Percentiles rank a stretch among this genome's conserved stretches.
phyloP scores from a whole-genome alignment of 2,797 vertebrate species.

The Chrysocyon brachyurus region DNA sequence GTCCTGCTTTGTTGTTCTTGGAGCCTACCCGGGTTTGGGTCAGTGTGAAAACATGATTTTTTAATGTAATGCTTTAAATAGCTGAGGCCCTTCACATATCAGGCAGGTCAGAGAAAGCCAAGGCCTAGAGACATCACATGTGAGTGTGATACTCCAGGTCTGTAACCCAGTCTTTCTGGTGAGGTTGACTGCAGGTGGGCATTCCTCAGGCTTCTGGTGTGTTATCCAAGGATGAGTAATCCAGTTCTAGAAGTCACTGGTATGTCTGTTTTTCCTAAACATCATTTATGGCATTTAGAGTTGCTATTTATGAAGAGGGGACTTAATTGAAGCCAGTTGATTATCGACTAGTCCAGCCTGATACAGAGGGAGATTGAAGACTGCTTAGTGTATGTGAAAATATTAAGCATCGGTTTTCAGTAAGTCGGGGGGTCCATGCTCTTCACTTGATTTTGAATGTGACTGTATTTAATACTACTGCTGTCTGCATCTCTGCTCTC shows the following conservation, averaged over 20 bases:
- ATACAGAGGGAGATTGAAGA: not conserved
- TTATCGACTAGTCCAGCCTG: conserved; percentile 51
- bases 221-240: not conserved
- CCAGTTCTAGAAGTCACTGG: conserved; percentile 14
- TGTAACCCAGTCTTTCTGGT: conserved; percentile 3
- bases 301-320: conserved; percentile 42
- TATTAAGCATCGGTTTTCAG: not conserved
- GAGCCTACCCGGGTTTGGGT: conserved; percentile 81
- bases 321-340: conserved; percentile 69
- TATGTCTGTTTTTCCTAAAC: conserved; percentile 57
- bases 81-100: conserved; percentile 62
- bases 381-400: not conserved
- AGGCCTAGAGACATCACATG: conserved; percentile 18
- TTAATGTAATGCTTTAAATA: conserved; percentile 74
- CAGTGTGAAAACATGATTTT: conserved; percentile 77
- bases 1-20: conserved; percentile 87
- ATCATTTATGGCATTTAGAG: not conserved
- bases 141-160: conserved; percentile 38
- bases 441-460: not conserved
- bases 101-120: conserved; percentile 32
- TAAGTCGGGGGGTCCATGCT: not conserved
- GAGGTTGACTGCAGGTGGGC: not conserved
- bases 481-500: not conserved
- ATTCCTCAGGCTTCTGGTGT: conserved; percentile 47
- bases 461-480: not conserved